Conservation (phyloP, 2,113 vertebrate genomes). For the Ancistrus triradiatus region DNA sequence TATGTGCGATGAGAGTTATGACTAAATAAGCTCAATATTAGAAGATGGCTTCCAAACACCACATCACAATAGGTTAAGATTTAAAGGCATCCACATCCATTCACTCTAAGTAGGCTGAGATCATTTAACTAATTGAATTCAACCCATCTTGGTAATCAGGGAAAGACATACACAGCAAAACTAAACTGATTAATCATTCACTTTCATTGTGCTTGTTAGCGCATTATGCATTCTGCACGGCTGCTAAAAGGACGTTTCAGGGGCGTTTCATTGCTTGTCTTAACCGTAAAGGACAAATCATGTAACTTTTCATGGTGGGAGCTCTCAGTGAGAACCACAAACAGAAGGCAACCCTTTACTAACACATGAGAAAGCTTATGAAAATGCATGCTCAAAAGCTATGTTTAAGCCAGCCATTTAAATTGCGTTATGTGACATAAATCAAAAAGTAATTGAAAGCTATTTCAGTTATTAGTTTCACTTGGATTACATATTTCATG, state of each 20-base stretch:
- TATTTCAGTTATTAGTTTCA: too few species aligned
- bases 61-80: not conserved
- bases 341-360: conserved; percentile 30
- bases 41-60: not conserved
- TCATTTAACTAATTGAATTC: conserved; percentile 58
- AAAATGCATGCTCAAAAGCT: not conserved
- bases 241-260: conserved; percentile 35
- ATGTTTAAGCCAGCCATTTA: not conserved
- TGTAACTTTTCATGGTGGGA: conserved; percentile 3
- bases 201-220: conserved; percentile 57
- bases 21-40: not conserved
- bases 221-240: conserved; percentile 49
- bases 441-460: too few species aligned
- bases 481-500: too few species aligned
- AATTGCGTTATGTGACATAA: not conserved
- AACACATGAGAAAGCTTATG: not conserved
- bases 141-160: conserved; percentile 56
- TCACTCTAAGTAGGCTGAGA: conserved; percentile 17
- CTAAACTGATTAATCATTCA: conserved; percentile 62
- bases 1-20: not conserved
- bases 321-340: not conserved
- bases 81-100: not conserved
- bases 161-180: conserved; percentile 56
- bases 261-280: conserved; percentile 22
- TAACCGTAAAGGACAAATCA: conserved; percentile 19